Conservation (phyloP, 2,797 vertebrate genomes). For the Malacoraja senta region DNA sequence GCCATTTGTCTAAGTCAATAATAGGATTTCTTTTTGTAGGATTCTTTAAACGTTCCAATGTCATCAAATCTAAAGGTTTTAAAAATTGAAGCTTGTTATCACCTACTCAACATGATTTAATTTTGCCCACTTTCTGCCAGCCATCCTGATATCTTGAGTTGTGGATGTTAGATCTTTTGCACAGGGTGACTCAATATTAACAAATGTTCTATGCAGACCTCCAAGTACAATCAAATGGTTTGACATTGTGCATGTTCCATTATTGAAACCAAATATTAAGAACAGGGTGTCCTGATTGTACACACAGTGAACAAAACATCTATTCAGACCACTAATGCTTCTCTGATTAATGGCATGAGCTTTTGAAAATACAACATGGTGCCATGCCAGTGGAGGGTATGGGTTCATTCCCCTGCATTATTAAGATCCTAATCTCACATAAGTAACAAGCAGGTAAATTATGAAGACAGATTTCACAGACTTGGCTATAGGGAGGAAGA, state of each 20-base stretch:
- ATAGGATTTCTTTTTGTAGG: background rate
- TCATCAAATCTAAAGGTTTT: background rate
- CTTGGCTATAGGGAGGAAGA: background rate
- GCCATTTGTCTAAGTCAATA: background rate
- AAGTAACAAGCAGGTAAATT: background rate
- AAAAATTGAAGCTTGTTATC: background rate
- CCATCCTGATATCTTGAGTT: background rate
- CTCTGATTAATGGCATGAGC: background rate
- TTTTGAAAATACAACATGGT: background rate
- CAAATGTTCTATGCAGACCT: background rate
- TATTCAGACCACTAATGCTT: conserved; percentile 3
- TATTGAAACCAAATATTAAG: background rate
- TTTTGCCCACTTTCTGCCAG: background rate
- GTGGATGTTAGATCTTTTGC: background rate
- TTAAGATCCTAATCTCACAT: background rate
- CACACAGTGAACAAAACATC: background rate
- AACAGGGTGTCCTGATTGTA: background rate
- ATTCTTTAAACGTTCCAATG: background rate
- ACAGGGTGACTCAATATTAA: background rate
- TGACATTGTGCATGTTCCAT: background rate
- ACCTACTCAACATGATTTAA: background rate
- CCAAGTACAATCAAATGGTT: background rate
- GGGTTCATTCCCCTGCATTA: background rate
- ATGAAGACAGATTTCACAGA: background rate
- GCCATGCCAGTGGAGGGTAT: background rate